Base-by-base conservation (phyloP, 2,888 invertebrate species). In the Trissoscelio sp. region DNA sequence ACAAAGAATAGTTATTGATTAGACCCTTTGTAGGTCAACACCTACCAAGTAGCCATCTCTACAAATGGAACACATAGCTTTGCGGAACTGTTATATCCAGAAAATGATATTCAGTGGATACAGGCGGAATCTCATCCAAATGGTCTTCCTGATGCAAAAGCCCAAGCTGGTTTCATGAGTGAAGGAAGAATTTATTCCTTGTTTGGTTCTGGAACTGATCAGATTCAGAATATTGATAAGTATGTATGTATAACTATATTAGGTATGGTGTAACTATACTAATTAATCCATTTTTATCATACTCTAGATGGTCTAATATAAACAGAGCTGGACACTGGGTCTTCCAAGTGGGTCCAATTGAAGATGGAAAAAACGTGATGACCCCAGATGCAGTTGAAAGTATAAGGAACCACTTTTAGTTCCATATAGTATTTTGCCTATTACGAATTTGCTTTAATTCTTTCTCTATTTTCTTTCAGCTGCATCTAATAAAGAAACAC, bases 141-240 rank as follows among this genome's bases (percentile, higher is more conserved):
- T n/a, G 95, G 95, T 22, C 90, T 96, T 53, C 96, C 96, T 0
- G 98, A 98, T 88, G 97, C 97, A 0, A 95, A 97, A 86, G 98
- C 97, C 0, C 99, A 99, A 92, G 97, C 96, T 62, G 99, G 98
- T 1, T 96, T 99, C 86, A 95, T 97, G 82, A 96, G 96, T 81
- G 97, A 97, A 89, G 96, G 96, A 42, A 93, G 95, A 74, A 92
- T 94, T 69, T 95, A 94, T 87, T 94, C 94, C 1, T 92, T 99
- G 16, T 95, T 95, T 78, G 97, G 97, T 67, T 98, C 98, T 11
- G 99, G 98, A 46, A 97, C 96, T n/a, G 97, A 97, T 89, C 96
- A 96, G 92, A 95, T 97, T 83, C 93, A 94, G 85, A 95, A 96
- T 90, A 93, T 97, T 82, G 94, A 95, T 92, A 95, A 94, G 97